Conservation (phyloP, 2,888 invertebrate genomes). For the Saturnia japonica region DNA sequence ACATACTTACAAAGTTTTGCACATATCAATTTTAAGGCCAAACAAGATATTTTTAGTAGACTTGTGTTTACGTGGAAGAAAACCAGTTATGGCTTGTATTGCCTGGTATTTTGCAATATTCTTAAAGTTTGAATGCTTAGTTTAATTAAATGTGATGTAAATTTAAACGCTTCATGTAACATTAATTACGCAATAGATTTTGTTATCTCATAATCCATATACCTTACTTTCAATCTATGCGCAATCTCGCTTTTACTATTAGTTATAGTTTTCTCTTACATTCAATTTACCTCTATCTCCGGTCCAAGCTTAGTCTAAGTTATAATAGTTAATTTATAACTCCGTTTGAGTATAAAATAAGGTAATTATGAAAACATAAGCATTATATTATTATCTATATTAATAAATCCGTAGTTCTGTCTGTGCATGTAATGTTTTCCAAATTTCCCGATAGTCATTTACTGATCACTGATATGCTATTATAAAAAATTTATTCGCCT, state of each 20-base stretch:
- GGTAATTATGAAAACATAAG: too few species aligned
- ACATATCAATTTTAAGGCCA: not conserved
- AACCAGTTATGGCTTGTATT: not conserved
- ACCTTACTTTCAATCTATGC: not conserved
- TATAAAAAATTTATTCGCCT: too few species aligned
- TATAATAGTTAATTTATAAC: too few species aligned
- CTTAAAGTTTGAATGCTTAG: constrained; percentile 1
- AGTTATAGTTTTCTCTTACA: not conserved
- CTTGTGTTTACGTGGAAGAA: not conserved
- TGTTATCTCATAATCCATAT: not conserved
- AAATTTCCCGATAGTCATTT: too few species aligned
- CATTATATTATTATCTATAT: too few species aligned
- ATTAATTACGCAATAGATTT: not conserved
- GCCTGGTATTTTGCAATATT: not conserved
- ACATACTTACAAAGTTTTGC: not conserved
- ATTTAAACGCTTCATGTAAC: not conserved
- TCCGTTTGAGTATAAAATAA: too few species aligned
- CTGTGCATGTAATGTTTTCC: too few species aligned
- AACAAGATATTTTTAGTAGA: constrained; percentile 6
- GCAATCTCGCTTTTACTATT: not conserved
- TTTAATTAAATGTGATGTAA: constrained; percentile 3
- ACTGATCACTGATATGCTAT: too few species aligned
- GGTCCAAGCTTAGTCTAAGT: too few species aligned
- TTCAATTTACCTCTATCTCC: too few species aligned
- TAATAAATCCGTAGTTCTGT: too few species aligned